Percentiles rank a stretch among this genome's conserved stretches.
Conservation (phyloP, 2,888 invertebrate species). For the Megamerina dolium region DNA sequence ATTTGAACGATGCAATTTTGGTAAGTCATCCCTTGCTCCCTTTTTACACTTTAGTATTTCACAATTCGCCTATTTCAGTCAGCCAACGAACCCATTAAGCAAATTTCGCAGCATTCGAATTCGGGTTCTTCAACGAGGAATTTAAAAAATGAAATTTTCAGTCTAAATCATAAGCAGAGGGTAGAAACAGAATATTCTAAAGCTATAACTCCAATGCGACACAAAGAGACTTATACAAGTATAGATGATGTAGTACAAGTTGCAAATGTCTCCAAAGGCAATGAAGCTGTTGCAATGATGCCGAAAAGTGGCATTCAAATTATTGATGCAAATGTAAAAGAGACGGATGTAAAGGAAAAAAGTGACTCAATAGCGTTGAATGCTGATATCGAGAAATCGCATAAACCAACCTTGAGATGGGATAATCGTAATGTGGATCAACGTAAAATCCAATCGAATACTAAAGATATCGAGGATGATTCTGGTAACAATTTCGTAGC, state of each 20-base stretch:
- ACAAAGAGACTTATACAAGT: conserved; percentile 9
- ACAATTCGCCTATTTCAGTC: conserved; percentile 27
- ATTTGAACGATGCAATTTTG: conserved; percentile 31
- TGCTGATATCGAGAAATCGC: conserved; percentile 39
- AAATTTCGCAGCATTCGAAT: conserved; percentile 24
- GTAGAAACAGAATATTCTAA: conserved; percentile 23
- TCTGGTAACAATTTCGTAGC: conserved; percentile 48
- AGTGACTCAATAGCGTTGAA: conserved; percentile 13
- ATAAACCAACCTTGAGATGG: conserved; percentile 32
- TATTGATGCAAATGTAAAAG: too few species aligned
- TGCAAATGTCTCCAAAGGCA: too few species aligned
- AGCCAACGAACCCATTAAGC: conserved; percentile 43
- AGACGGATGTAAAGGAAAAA: conserved; percentile 11
- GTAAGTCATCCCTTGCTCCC: too few species aligned
- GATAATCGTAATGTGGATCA: conserved; percentile 41
- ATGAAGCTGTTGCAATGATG: conserved; percentile 3
- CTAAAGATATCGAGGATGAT: conserved; percentile 49
- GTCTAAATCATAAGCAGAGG: conserved; percentile 13
- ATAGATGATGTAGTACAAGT: neutral
- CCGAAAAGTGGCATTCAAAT: too few species aligned
- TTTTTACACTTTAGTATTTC: neutral
- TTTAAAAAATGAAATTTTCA: conserved; percentile 42
- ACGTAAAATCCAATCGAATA: conserved; percentile 49
- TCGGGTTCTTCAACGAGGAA: conserved; percentile 34
- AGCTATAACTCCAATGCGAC: conserved; percentile 25